Evolutionary conservation across 2,888 invertebrate species (phyloP).

Genomic region (Fragum whitleyi): DNA sequence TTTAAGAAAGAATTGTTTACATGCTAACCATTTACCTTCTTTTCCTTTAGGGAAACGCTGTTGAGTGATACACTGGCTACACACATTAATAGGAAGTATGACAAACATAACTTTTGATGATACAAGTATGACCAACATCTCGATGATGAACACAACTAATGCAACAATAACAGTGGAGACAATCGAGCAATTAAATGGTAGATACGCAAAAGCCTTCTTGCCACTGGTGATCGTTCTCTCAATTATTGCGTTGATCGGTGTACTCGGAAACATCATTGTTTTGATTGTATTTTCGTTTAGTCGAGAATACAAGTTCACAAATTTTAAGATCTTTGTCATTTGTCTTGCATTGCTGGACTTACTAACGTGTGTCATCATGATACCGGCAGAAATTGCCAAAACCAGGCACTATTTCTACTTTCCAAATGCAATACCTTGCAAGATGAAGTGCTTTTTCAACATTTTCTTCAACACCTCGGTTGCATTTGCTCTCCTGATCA

Average conservation of each 20-base stretch:
- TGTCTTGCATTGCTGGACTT: constrained; percentile 45
- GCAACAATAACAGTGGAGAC: constrained; percentile 13
- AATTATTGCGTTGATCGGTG: constrained; percentile 38
- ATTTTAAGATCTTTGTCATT: constrained; percentile 53
- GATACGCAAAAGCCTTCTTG: constrained; percentile 45
- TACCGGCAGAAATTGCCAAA: constrained; percentile 55
- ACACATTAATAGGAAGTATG: too few species aligned
- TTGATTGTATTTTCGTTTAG: constrained; percentile 36
- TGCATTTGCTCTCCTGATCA: constrained; percentile 40
- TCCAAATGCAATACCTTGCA: constrained; percentile 33
- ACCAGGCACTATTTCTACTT: constrained; percentile 40
- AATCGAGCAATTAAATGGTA: constrained; percentile 34
- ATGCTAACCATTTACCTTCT: too few species aligned
- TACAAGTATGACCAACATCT: background rate
- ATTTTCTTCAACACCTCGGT: constrained; percentile 30
- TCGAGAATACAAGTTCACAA: constrained; percentile 44
- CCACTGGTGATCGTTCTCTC: constrained; percentile 44
- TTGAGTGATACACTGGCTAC: too few species aligned
- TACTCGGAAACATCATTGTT: constrained; percentile 51
- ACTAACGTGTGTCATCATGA: constrained; percentile 41
- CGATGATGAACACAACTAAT: background rate
- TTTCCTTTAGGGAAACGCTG: too few species aligned
- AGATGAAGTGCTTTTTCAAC: constrained; percentile 58
- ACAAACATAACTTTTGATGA: too few species aligned
- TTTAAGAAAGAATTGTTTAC: too few species aligned